Evolutionary conservation across 2,113 vertebrate species (phyloP), one percentile per base, ranked within the genome.

Genomic region (Leucopsar rothschildi): DNA sequence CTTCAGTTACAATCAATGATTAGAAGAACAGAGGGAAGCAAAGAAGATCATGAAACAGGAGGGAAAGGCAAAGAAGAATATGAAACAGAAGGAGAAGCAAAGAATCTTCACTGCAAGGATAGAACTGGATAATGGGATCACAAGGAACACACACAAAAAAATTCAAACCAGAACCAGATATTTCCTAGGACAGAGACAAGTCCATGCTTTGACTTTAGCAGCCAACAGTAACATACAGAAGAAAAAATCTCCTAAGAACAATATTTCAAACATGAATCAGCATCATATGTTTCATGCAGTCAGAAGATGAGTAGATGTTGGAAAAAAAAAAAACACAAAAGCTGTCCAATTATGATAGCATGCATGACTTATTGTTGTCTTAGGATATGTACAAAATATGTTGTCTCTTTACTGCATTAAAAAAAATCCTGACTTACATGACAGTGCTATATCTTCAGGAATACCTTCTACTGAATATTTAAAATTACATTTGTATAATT

Each of bases 81-180:
- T 17, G 29, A 73, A 75, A 35, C 16, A 42, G 37, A 22, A 86
- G 13, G 17, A 10, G 12, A 65, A 57, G 22, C 4, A 81, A 57
- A 52, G 22, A 60, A 50, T 37, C 35, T 88, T 78, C 14, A 6
- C 5, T 78, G 6, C 5, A 60, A 56, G 60, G 21, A 39, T 5
- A 44, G 22, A 68, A 45, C 5, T 29, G 13, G 9, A 35, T 56
- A 77, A 69, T 0, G 0, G 20, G 6, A 59, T 53, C 2, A 2
- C 5, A 50, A 33, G 12, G 22, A 82, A 72, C 9, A 49, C 0
- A 2, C 12, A 55, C 18, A 79, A 56, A 78, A 35, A 63, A 18
- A 19, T n/a, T 82, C 25, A 63, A 37, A 86, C 37, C 8, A 25
- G 5, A 11, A 35, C n/a, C 39, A 85, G 5, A 56, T 5, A 11